Evolutionary conservation across 2,888 invertebrate genomes (phyloP), one percentile per base, ranked within the genome.

Genomic region (Melitaea athalia): DNA sequence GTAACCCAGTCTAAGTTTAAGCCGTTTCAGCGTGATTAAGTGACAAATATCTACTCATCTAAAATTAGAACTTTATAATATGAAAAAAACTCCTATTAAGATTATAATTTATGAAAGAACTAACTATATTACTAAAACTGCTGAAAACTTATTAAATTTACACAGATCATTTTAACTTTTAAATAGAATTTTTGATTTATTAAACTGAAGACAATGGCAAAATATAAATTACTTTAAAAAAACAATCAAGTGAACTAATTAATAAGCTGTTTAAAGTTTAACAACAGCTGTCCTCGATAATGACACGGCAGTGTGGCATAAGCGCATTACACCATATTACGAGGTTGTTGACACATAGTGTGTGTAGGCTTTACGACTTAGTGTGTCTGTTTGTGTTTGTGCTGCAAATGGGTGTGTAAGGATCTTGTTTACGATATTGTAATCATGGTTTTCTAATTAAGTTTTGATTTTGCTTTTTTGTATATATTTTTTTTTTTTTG

Each of bases 281-380:
- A 55, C 50, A 38, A 15, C 42, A 49, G 49, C 17, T 31, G 63
- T 59, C 63, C 63, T 59, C 57, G 59, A 52, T 63, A 59, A 68
- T 68, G 60, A 64, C 68, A 64, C 59, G 63, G 53, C 60, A 53
- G 38, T 64, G 63, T 67, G 50, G 43, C 10, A 33, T 68, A 69
- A 69, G 68, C 61, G 68, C 53, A 62, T 69, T 69, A 69, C 38
- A 42, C 38, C 24, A 53, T 24, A 42, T 55, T 55, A 55, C 53
- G 10, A 17, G 68, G 64, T 69, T 69, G 65, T 69, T 62, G 65
- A 59, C 68, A 42, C 65, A 52, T n/a, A 63, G 50, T 43, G 31
- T 59, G 43, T 42, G 14, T 14, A 63, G 52, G 52, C 42, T 52
- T 59, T 17, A 42, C 12, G 45, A 8, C 8, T 24, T 24, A 5